Percentiles rank a stretch among this genome's conserved stretches.
phyloP scores from a whole-genome alignment of 92 coral and sea anemone genomes.

The Bergia puertoricense region DNA sequence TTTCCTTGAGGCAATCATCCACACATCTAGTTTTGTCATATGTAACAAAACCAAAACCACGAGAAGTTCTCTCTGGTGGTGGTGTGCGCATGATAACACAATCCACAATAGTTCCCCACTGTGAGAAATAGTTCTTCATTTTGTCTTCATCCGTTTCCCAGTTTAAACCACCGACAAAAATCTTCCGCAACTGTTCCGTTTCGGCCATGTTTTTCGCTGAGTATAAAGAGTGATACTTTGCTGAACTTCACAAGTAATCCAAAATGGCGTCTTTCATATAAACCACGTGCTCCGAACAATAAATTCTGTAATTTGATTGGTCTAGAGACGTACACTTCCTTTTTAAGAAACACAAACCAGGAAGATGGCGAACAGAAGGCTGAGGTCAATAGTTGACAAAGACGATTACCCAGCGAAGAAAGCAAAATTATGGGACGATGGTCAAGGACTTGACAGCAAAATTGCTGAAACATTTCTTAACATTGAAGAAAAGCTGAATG shows the following conservation, averaged over 20 bases:
- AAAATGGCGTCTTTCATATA: conserved; percentile 14
- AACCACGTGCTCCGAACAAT: conserved; percentile 39
- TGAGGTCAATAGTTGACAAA: not conserved
- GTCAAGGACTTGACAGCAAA: conserved; percentile 3
- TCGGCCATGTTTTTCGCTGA: conserved; percentile 56
- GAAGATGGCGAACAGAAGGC: conserved; percentile 32
- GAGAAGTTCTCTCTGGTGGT: conserved; percentile 70
- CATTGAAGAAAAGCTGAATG: conserved; percentile 54
- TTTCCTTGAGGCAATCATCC: conserved; percentile 78
- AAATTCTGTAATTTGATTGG: conserved; percentile 33
- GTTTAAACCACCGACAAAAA: conserved; percentile 94
- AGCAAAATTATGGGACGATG: conserved; percentile 19
- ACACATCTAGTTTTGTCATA: conserved; percentile 81
- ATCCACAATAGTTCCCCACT: conserved; percentile 96
- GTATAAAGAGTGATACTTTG: not conserved
- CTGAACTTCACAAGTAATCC: not conserved
- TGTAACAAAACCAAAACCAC: conserved; percentile 98
- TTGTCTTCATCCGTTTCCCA: conserved; percentile 88
- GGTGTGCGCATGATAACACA: conserved; percentile 90
- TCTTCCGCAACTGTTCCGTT: conserved; percentile 88
- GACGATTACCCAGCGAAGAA: not conserved
- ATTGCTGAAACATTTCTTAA: conserved; percentile 54
- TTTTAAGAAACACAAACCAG: not conserved
- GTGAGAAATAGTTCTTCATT: conserved; percentile 86
- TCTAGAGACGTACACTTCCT: not conserved